Base-by-base conservation (phyloP, 2,888 invertebrate species). In the Morpho achilles region DNA sequence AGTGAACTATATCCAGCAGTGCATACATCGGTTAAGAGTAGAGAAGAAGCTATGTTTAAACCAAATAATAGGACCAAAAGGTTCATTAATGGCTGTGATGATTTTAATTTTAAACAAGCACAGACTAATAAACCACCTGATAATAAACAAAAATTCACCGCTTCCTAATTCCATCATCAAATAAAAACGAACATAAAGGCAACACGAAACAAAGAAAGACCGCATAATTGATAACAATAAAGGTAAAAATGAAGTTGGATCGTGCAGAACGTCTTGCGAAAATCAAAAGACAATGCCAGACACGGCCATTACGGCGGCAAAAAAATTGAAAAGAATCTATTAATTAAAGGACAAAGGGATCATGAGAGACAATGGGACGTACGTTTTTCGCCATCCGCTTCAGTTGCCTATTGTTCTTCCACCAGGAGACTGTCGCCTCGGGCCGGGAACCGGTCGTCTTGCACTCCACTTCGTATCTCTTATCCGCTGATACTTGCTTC, bases 351-450 rank as follows among this genome's bases (percentile, higher is more conserved):
- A 81, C 79, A 81, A 79, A 74, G 67, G 72, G 62, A 70, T 56
- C 63, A 59, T 62, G 61, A 71, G 32, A 32, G 5, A 32, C 32
- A 32, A 32, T 32, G 32, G 71, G 71, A 73, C 75, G 95, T 86
- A 96, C 96, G 82, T 94, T 96, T 87, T 96, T 95, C 58, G 95
- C 94, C 80, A 94, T 92, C 78, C 94, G 93, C 84, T 95, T 95
- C 67, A 96, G 92, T 82, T 95, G 95, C 71, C 95, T 92, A 77
- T 94, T 96, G 71, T 94, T 95, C 80, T 96, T 96, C 96, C 96
- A 97, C 97, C 97, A 97, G 51, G 96, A 95, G 76, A 97, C 95
- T 59, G 94, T 91, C 3, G 97, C 96, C 65, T 96, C 95, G 7
- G 97, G 97, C 65, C 96, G 92, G 9, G 97, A 97, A 57, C 97